These are phyloP conservation scores for Scartelaos histophorus DNA, from an alignment of 2,113 vertebrate genomes.

Conservation along the genomic window DNA sequence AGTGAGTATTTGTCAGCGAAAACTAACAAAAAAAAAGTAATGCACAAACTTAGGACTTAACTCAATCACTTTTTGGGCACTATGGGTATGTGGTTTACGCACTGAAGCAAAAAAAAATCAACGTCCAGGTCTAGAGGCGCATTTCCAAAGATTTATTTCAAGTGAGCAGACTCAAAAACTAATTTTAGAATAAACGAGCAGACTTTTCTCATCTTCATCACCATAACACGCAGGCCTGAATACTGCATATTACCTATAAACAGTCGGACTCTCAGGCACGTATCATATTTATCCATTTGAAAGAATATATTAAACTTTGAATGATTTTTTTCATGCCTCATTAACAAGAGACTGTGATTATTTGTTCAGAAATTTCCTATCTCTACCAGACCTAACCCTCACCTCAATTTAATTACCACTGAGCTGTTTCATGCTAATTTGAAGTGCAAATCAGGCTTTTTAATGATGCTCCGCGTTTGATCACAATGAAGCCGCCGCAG, in stretches of 20 bases:
- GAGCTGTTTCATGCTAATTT: conserved; percentile 62
- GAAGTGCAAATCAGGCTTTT: conserved; percentile 48
- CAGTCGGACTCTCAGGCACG: conserved; percentile 19
- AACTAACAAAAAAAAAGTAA: no score
- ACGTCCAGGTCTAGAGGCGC: no score
- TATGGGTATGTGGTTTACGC: no score
- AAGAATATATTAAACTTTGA: conserved; percentile 26
- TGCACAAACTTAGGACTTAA: no score
- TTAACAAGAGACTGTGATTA: conserved; percentile 46
- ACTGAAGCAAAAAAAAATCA: no score
- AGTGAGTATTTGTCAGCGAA: no score
- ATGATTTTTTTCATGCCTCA: conserved; percentile 47
- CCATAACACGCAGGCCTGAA: conserved; percentile 6
- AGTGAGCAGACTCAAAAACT: no score
- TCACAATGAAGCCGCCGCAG: conserved; percentile 39
- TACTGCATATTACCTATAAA: conserved; percentile 20
- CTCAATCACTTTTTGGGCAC: no score
- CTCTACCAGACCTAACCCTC: conserved; percentile 58
- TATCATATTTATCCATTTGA: background rate
- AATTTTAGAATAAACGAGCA: no score
- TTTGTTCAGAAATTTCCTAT: conserved; percentile 54
- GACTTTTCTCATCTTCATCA: no score
- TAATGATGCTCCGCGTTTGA: conserved; percentile 56
- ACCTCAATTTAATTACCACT: conserved; percentile 60
- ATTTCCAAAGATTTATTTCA: no score